Percentiles rank a stretch among this genome's conserved stretches.
phyloP scores from a whole-genome alignment of 2,797 vertebrate genomes.

The Anomalospiza imberbis region DNA sequence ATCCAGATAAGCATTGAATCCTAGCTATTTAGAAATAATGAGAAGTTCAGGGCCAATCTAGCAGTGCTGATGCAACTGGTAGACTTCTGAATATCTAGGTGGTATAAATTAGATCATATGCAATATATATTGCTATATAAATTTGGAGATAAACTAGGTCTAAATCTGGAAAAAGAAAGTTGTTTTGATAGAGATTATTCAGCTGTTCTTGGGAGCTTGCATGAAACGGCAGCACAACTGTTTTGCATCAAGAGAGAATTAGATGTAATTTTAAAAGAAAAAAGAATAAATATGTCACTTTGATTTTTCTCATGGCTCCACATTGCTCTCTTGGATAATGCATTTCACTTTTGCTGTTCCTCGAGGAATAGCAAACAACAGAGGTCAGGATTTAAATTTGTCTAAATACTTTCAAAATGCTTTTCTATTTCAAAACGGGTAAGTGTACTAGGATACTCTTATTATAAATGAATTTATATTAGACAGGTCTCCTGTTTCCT shows the following conservation, averaged over 20 bases:
- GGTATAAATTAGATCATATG: not conserved
- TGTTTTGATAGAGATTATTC: not conserved
- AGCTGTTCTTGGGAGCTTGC: not conserved
- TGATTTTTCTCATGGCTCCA: not conserved
- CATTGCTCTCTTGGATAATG: not conserved
- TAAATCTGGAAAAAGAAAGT: not conserved
- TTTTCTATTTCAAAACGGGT: not conserved
- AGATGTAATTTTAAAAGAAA: not conserved
- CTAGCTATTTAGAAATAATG: not conserved
- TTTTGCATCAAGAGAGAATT: not conserved
- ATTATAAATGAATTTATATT: not conserved
- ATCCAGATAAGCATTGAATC: not conserved
- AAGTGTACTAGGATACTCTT: not conserved
- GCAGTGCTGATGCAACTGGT: not conserved
- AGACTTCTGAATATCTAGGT: not conserved
- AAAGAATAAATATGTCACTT: not conserved
- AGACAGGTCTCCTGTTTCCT: not conserved
- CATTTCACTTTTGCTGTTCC: not conserved
- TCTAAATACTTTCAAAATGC: not conserved
- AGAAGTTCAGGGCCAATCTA: not conserved
- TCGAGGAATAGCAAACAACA: not conserved
- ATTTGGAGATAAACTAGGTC: not conserved
- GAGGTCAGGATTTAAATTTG: not conserved
- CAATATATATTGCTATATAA: not conserved
- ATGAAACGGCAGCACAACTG: not conserved